Conservation (phyloP, 2,113 vertebrate species). For the Heloderma charlesbogerti region DNA sequence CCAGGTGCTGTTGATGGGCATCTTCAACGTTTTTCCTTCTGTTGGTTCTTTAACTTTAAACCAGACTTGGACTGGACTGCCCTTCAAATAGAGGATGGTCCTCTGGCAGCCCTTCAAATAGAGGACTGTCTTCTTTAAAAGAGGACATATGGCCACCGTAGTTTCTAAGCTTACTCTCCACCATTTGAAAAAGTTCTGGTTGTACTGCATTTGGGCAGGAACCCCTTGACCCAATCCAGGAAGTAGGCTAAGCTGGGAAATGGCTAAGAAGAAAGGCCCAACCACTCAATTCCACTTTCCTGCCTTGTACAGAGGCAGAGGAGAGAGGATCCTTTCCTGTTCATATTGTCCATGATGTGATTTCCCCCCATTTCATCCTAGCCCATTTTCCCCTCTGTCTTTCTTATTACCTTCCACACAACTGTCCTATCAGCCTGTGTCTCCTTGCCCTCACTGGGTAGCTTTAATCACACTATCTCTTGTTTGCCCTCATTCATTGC, state of each 20-base stretch:
- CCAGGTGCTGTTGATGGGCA: too few species aligned
- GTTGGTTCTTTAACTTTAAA: too few species aligned
- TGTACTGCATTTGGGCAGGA: background rate
- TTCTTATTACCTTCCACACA: too few species aligned
- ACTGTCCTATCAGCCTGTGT: background rate
- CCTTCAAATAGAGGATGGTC: too few species aligned
- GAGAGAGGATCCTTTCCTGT: background rate
- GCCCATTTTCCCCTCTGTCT: background rate
- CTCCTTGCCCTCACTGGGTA: background rate
- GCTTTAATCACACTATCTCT: background rate
- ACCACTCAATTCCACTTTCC: background rate
- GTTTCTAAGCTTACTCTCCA: background rate
- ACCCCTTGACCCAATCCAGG: background rate
- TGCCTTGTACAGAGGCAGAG: background rate
- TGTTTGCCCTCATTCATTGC: background rate
- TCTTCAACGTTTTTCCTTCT: too few species aligned
- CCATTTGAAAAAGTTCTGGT: background rate
- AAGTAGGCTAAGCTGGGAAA: background rate
- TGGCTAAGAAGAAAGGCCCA: background rate
- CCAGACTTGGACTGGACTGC: too few species aligned
- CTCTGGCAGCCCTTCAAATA: too few species aligned
- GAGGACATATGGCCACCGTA: too few species aligned
- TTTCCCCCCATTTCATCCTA: background rate
- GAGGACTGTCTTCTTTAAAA: too few species aligned
- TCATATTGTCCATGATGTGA: background rate